Base-by-base conservation (phyloP, 2,888 invertebrate genomes). In the Vannuccia rotundouncinata region DNA sequence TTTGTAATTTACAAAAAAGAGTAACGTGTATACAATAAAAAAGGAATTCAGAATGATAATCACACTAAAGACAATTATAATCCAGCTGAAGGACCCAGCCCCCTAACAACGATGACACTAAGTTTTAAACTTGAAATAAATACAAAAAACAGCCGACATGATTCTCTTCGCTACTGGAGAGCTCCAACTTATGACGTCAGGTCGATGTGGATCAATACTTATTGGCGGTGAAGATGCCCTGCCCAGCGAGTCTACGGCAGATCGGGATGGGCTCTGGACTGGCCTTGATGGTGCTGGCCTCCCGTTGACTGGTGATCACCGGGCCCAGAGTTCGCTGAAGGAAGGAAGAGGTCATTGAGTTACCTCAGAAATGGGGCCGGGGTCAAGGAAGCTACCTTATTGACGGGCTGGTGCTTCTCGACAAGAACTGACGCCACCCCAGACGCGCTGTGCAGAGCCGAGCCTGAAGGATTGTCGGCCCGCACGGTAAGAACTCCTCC, bases 321-420 rank as follows among this genome's bases (percentile, higher is more conserved):
- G 66, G 66, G 22, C 66, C 66, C 2, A 66, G 66, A n/a, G 66
- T 66, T 27, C 66, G 10, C 66, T 66, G 66, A 45, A 10, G 17
- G 45, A n/a, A 5, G 45, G 5, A 45, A 45, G 5, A 45, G 5
- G 17, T 45, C 5, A 45, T 10, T 45, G 17, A 10, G 17, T 5
- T 45, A 45, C 5, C 17, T 10, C 5, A 45, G 45, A 45, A 45
- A 45, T 10, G 45, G 45, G 45, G 17, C 45, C 10, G 45, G 5
- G 17, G 5, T 10, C 45, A 45, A 45, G 45, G 17, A 66, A 17
- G 2, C 17, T 22, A 66, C 66, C 66, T 66, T 66, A 66, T 66
- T 66, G 66, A 66, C 25, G 22, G 66, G 66, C 22, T 66, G 66
- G 25, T 66, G 66, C 66, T 66, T 66, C 66, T 66, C 66, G 10